Evolutionary conservation across 2,113 vertebrate genomes (phyloP).

Genomic region (Crotalus horridus): DNA sequence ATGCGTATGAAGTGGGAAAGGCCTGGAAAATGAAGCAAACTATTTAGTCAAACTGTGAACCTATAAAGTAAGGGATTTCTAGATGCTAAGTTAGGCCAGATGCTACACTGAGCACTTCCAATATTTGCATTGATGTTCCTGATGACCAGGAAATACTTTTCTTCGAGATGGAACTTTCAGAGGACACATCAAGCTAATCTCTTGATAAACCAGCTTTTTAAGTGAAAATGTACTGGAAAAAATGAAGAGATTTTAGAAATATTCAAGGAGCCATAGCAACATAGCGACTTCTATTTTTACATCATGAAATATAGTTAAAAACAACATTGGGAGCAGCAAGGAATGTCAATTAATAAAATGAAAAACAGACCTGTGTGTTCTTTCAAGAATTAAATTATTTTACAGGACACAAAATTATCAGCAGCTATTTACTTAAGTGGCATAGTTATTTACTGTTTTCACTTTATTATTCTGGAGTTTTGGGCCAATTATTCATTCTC

Average conservation of each 20-base stretch:
- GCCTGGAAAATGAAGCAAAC: background rate
- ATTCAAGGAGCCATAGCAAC: slow-evolving; percentile 67
- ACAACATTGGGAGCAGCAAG: slow-evolving; percentile 30
- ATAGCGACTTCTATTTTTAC: slow-evolving; percentile 70
- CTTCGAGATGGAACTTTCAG: slow-evolving; percentile 41
- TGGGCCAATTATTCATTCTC: background rate
- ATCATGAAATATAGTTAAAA: slow-evolving; percentile 66
- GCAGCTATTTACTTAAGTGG: slow-evolving; percentile 22
- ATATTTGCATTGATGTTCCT: background rate
- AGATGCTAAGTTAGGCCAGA: background rate
- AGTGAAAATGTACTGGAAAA: slow-evolving; percentile 48
- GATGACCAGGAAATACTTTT: background rate
- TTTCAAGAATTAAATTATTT: slow-evolving; percentile 41
- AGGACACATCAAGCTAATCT: slow-evolving; percentile 48
- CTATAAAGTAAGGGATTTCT: background rate
- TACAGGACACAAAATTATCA: slow-evolving; percentile 27
- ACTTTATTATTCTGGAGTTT: slow-evolving; percentile 1
- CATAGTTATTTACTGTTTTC: slow-evolving; percentile 31
- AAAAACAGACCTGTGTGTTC: slow-evolving; percentile 21
- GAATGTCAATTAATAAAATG: background rate
- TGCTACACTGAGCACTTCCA: background rate
- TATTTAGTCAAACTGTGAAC: background rate
- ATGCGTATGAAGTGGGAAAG: slow-evolving; percentile 3
- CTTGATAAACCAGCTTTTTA: background rate
- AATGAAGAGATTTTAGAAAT: slow-evolving; percentile 42